These are phyloP conservation scores for Therioaphis trifolii DNA, from an alignment of 2,888 invertebrate genomes.

Conservation along the genomic window DNA sequence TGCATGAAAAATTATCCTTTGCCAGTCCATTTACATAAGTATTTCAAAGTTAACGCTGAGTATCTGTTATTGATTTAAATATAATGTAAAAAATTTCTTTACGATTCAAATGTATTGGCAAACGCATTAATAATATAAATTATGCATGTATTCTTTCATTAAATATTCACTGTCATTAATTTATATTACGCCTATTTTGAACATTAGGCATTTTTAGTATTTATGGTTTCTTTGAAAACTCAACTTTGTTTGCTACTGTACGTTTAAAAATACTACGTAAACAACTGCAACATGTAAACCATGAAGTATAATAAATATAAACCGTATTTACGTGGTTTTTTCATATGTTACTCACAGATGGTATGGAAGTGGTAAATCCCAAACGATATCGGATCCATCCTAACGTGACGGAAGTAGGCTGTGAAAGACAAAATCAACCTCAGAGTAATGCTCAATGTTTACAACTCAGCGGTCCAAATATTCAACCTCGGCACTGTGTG, in stretches of 20 bases:
- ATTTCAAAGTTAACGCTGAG: no score
- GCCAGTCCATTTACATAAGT: no score
- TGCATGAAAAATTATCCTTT: no score
- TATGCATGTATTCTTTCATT: background rate
- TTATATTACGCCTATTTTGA: background rate
- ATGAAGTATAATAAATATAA: background rate
- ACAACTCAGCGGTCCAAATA: slow-evolving; percentile 88
- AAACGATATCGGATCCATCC: slow-evolving; percentile 73
- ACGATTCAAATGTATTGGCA: background rate
- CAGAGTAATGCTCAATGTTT: slow-evolving; percentile 71
- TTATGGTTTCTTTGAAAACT: background rate
- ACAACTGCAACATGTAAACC: no score
- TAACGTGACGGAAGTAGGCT: slow-evolving; percentile 78
- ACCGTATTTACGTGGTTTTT: background rate
- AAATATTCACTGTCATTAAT: background rate
- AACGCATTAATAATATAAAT: background rate
- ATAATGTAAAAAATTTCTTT: background rate
- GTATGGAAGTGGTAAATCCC: slow-evolving; percentile 70
- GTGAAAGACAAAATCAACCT: slow-evolving; percentile 76
- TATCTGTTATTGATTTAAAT: background rate
- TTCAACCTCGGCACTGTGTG: slow-evolving; percentile 94
- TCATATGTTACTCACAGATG: slow-evolving; percentile 69
- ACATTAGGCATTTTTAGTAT: background rate
- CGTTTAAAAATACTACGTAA: background rate
- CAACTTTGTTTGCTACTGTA: background rate